Base-by-base conservation (phyloP, 64 coral and sea anemone genomes). In the Pocillopora damicornis region DNA sequence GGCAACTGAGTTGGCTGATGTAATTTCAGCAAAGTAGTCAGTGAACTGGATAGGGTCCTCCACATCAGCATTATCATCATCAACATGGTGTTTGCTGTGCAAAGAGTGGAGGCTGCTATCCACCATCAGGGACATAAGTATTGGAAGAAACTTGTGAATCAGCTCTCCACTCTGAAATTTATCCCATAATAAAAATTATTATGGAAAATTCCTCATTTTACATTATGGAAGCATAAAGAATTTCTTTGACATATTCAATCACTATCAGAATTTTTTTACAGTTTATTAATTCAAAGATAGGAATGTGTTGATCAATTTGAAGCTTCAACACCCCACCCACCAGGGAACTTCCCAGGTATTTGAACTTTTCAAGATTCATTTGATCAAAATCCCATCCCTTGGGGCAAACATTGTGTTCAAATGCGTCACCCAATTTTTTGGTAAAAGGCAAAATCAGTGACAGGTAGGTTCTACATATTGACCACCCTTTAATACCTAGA, bases 101-200 rank as follows among this genome's bases (percentile, higher is more conserved):
- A 94, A 76, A 36, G 88, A 60, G 60, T 94, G 64, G 20, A 98
- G 62, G 42, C 83, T 83, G 82, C 78, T 90, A 63, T 98, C 93
- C 26, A 98, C 96, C 96, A 98, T 98, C 30, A 94, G 63, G 0
- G 90, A 92, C 96, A 98, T 98, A 35, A 98, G 22, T 67, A 98
- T 82, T 75, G 96, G 96, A 62, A 98, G 58, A 61, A 98, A 98
- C 67, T 88, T 95, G 18, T 88, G 88, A 12, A 88, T 77, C 77
- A 98, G 68, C 68, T 98, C 93, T 79, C 81, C 81, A 59, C 81
- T n/a, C 81, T 87, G 15, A 35, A 37, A 60, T 75, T 2, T 9
- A 64, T 36, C 9, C 16, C 17, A 77, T 37, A 16, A 77, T 4
- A 61, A 17, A 60, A 76, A 42, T 34, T 73, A 35, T 75, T 74